Conservation (phyloP, 23 tunicate genomes). For the Halocynthia aurantium region DNA sequence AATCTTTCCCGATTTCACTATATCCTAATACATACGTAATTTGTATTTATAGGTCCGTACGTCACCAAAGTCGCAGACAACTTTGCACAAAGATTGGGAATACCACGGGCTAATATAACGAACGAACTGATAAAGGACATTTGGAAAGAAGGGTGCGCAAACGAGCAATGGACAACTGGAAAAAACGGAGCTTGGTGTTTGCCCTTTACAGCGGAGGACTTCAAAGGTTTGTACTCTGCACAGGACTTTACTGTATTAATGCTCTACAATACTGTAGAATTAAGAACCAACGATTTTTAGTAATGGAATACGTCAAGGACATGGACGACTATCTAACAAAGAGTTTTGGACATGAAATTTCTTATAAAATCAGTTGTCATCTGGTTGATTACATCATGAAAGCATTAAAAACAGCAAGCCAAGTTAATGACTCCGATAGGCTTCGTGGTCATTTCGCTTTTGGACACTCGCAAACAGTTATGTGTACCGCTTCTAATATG, state of each 20-base stretch:
- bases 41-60: background rate
- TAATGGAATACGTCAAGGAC: conserved; percentile 5
- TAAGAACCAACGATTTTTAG: background rate
- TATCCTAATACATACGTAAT: background rate
- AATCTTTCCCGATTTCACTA: no score
- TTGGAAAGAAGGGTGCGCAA: conserved; percentile 18
- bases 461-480: background rate
- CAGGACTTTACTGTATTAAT: background rate
- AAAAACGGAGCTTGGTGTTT: conserved; percentile 7
- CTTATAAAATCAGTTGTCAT: background rate
- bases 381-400: background rate
- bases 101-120: background rate
- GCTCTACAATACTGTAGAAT: background rate
- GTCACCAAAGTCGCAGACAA: conserved; percentile 3
- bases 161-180: conserved; percentile 12
- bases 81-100: conserved; percentile 6
- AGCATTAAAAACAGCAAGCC: background rate
- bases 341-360: conserved; percentile 3
- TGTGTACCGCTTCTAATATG: background rate
- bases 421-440: background rate
- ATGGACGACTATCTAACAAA: conserved; percentile 9
- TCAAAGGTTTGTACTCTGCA: conserved; percentile 1
- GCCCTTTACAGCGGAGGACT: background rate
- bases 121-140: background rate
- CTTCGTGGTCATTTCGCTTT: background rate